Evolutionary conservation across 2,888 invertebrate species (phyloP).

Genomic region (Drosophila kanekoi): DNA sequence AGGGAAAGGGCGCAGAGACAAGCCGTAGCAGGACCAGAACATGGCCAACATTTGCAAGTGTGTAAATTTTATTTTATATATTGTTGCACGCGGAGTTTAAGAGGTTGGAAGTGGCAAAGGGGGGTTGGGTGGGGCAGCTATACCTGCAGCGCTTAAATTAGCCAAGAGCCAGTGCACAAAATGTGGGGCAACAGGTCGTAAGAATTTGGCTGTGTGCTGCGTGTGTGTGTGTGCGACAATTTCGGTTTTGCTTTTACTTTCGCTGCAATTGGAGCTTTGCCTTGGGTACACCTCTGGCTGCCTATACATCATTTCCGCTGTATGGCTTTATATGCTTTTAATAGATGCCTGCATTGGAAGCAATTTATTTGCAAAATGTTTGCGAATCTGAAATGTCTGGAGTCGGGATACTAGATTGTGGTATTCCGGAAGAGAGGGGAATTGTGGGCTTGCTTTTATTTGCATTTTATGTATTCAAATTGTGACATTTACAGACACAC

Average conservation of each 20-base stretch:
- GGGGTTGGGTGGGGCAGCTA: conserved; percentile 15
- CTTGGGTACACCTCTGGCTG: conserved; percentile 24
- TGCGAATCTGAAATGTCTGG: conserved; percentile 34
- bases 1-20: not conserved
- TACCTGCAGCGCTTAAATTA: conserved; percentile 70
- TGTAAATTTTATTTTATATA: conserved; percentile 71
- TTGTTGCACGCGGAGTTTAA: conserved; percentile 34
- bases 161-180: conserved; percentile 35
- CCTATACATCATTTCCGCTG: conserved; percentile 76
- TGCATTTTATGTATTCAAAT: conserved; percentile 79
- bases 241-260: conserved; percentile 56
- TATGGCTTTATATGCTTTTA: conserved; percentile 76
- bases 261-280: conserved; percentile 40
- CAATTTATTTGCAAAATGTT: conserved; percentile 66
- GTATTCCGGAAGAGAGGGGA: conserved; percentile 6
- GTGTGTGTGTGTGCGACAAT: conserved; percentile 19
- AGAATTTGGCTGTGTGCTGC: conserved; percentile 10
- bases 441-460: conserved; percentile 59
- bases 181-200: conserved; percentile 76
- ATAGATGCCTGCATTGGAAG: conserved; percentile 76
- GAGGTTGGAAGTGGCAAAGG: not conserved
- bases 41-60: conserved; percentile 70
- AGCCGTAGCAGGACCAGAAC: conserved; percentile 17
- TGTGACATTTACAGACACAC: conserved; percentile 73
- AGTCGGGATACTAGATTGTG: conserved; percentile 22